These are phyloP conservation scores for Lasioglossum marginatum DNA, from an alignment of 2,888 invertebrate genomes.

Conservation along the genomic window DNA sequence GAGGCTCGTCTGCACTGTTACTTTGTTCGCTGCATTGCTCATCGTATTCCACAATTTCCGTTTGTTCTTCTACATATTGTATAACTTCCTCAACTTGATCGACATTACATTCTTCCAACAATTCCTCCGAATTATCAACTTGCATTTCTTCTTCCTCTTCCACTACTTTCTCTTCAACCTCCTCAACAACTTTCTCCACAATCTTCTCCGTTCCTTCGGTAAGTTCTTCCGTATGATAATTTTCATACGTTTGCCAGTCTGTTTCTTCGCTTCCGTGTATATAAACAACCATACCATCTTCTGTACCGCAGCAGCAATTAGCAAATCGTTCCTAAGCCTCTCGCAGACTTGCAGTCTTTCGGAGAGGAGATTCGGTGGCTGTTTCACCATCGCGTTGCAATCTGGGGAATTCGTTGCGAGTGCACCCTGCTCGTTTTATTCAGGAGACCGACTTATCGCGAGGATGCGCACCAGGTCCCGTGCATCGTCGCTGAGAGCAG, in stretches of 20 bases:
- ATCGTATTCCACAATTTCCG: slow-evolving; percentile 82
- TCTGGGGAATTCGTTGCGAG: slow-evolving; percentile 37
- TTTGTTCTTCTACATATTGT: slow-evolving; percentile 83
- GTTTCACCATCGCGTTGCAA: slow-evolving; percentile 13
- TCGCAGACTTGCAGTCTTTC: slow-evolving; percentile 22
- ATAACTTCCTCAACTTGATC: slow-evolving; percentile 80
- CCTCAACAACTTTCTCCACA: slow-evolving; percentile 81
- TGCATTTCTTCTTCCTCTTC: slow-evolving; percentile 70
- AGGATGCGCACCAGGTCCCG: neutral
- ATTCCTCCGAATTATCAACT: slow-evolving; percentile 70
- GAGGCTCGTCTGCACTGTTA: slow-evolving; percentile 63
- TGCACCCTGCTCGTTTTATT: slow-evolving; percentile 25
- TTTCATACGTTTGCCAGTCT: slow-evolving; percentile 70
- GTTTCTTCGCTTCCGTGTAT: slow-evolving; percentile 77
- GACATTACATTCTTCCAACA: slow-evolving; percentile 69
- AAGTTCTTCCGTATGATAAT: slow-evolving; percentile 63
- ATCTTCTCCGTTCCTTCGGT: slow-evolving; percentile 77
- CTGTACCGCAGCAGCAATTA: slow-evolving; percentile 72
- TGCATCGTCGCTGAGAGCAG: slow-evolving; percentile 41
- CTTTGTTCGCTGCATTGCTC: slow-evolving; percentile 72
- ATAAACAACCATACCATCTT: slow-evolving; percentile 81
- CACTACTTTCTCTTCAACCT: slow-evolving; percentile 80
- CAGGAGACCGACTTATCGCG: slow-evolving; percentile 46
- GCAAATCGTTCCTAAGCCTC: slow-evolving; percentile 42
- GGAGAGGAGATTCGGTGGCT: slow-evolving; percentile 28